Evolutionary conservation across 2,888 invertebrate genomes (phyloP).

Genomic region (Pristionchus arcanus): DNA sequence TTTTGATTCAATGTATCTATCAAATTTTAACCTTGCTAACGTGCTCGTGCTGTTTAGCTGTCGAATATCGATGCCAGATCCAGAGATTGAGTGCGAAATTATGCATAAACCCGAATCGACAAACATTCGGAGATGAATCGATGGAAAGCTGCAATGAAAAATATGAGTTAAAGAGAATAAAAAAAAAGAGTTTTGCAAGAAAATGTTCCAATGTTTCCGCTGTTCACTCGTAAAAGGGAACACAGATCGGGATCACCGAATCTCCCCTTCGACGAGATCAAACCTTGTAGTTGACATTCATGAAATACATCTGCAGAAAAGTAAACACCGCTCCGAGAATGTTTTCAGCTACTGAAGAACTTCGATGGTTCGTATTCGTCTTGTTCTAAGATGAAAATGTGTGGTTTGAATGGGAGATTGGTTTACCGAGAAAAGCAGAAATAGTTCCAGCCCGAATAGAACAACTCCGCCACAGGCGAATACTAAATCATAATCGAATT

Average conservation of each 20-base stretch:
- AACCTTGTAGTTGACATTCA: conserved; percentile 46
- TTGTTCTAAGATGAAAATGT: not conserved
- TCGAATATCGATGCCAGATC: conserved; percentile 39
- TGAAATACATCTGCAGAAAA: conserved; percentile 50
- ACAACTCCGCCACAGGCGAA: conserved; percentile 30
- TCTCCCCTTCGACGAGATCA: not conserved
- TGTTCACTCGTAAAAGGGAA: not conserved
- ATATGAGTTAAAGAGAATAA: no score
- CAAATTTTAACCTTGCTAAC: not conserved
- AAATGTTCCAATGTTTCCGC: not conserved
- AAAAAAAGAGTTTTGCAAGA: not conserved
- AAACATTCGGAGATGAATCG: conserved; percentile 31
- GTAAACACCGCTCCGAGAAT: conserved; percentile 14
- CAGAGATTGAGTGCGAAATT: conserved; percentile 11
- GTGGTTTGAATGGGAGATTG: not conserved
- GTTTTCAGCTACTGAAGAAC: conserved; percentile 22
- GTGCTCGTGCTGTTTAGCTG: not conserved
- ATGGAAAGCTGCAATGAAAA: conserved; percentile 12
- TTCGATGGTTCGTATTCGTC: not conserved
- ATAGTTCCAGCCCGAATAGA: conserved; percentile 20
- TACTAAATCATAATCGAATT: not conserved
- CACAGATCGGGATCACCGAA: not conserved
- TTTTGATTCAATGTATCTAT: no score
- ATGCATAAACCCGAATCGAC: conserved; percentile 53
- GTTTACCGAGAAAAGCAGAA: conserved; percentile 14